These are phyloP conservation scores for Tachysurus vachellii DNA, from an alignment of 2,113 vertebrate genomes.

Conservation along the genomic window DNA sequence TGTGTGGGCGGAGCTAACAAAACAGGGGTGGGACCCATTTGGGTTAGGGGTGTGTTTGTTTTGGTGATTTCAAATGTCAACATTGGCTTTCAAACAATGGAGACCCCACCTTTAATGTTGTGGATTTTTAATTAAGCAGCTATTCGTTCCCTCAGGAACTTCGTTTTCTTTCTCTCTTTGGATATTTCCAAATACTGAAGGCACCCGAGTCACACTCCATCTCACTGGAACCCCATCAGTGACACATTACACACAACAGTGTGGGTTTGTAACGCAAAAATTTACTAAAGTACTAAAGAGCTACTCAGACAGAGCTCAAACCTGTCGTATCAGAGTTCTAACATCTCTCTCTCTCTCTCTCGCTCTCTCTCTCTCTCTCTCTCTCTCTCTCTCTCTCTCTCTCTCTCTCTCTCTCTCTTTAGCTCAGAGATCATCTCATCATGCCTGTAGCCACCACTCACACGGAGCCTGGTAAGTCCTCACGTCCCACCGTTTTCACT, in stretches of 20 bases:
- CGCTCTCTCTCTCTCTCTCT: background rate
- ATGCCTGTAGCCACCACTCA: conserved; percentile 74
- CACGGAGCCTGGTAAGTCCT: conserved; percentile 71
- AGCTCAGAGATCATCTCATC: conserved; percentile 57
- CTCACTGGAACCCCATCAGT: too few species aligned
- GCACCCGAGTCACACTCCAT: too few species aligned
- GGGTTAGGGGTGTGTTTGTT: too few species aligned
- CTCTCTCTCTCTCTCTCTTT: conserved; percentile 35
- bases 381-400: background rate
- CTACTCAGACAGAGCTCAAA: background rate
- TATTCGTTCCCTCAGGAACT: background rate
- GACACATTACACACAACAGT: too few species aligned
- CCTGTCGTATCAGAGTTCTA: background rate
- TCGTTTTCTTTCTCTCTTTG: background rate
- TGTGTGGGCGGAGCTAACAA: too few species aligned
- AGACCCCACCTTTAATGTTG: background rate
- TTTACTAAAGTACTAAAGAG: too few species aligned
- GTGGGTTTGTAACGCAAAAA: too few species aligned
- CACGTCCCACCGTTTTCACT: background rate
- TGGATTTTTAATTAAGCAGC: background rate
- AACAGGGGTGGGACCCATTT: too few species aligned
- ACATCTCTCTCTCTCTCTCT: background rate
- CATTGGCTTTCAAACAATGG: too few species aligned
- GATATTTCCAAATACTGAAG: too few species aligned
- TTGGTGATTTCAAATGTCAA: too few species aligned